Evolutionary conservation across 1,140 invertebrate species (phyloP).

Genomic region (Hyphantria cunea): DNA sequence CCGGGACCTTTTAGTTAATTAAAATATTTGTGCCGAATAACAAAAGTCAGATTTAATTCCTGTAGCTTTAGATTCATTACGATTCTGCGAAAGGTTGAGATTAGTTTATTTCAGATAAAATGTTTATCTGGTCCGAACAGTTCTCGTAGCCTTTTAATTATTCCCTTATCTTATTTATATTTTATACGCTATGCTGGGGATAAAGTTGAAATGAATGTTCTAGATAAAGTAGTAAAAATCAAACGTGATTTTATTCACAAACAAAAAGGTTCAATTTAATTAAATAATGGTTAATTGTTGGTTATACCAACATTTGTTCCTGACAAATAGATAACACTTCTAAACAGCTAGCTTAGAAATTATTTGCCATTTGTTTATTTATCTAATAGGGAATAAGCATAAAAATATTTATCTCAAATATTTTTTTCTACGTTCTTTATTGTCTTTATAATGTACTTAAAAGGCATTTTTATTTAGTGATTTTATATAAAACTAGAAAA

Average conservation of each 20-base stretch:
- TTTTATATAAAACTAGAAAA: too few relatives aligned
- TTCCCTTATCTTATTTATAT: conserved; percentile 6
- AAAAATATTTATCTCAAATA: too few relatives aligned
- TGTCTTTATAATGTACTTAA: too few relatives aligned
- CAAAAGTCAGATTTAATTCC: conserved; percentile 23
- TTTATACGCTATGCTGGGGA: conserved; percentile 8
- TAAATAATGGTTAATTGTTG: too few relatives aligned
- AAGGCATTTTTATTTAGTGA: too few relatives aligned
- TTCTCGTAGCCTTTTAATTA: conserved; percentile 22
- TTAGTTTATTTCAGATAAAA: conserved; percentile 22
- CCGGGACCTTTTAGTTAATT: conserved; percentile 16
- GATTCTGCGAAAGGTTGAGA: not conserved
- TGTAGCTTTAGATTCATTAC: conserved; percentile 21
- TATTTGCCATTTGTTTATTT: too few relatives aligned
- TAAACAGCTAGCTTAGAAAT: too few relatives aligned
- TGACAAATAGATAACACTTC: too few relatives aligned
- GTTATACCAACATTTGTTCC: too few relatives aligned
- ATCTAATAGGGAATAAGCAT: too few relatives aligned
- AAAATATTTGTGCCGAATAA: conserved; percentile 21
- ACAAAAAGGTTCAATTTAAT: not conserved
- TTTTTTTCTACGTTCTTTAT: too few relatives aligned
- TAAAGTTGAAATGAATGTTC: conserved; percentile 6
- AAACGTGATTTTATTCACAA: not conserved
- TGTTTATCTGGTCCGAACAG: conserved; percentile 8
- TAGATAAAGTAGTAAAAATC: not conserved